Percentiles rank a stretch among this genome's conserved stretches.
These are phyloP conservation scores for Hydropsyche tenuis DNA, from an alignment of 1,140 invertebrate genomes.

Conservation along the genomic window DNA sequence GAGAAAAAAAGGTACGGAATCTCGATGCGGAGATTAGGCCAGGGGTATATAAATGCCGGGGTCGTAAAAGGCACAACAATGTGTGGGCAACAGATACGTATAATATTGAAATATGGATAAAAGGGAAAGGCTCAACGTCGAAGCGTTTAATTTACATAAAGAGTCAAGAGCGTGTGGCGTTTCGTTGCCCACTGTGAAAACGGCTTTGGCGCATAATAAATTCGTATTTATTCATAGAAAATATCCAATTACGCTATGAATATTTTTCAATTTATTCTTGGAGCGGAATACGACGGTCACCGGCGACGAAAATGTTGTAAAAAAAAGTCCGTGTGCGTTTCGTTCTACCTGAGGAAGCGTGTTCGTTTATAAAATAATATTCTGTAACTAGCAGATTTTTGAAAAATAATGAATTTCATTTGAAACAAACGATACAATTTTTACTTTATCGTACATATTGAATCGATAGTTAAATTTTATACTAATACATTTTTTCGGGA, in stretches of 20 bases:
- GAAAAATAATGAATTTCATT: no score
- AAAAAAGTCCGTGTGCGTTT: no score
- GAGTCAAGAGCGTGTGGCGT: neutral
- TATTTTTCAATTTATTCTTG: constrained; percentile 27
- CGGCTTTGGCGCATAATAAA: constrained; percentile 30
- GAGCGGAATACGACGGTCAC: no score
- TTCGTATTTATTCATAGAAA: constrained; percentile 33
- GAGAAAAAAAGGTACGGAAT: neutral
- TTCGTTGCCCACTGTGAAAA: constrained; percentile 12
- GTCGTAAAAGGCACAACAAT: constrained; percentile 29
- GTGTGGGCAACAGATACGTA: constrained; percentile 18
- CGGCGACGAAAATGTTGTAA: neutral
- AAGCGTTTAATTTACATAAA: constrained; percentile 30
- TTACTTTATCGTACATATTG: no score
- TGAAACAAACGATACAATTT: no score
- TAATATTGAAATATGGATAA: constrained; percentile 36
- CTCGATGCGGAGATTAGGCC: constrained; percentile 19
- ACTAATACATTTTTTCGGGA: no score
- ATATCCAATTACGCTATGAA: constrained; percentile 28
- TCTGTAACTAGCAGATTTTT: no score
- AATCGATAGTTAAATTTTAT: no score
- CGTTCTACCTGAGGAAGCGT: no score
- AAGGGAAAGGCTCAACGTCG: constrained; percentile 24
- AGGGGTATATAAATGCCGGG: constrained; percentile 27
- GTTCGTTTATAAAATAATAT: no score